Base-by-base conservation (phyloP, 2,888 invertebrate species). In the Ctenicera cuprea region DNA sequence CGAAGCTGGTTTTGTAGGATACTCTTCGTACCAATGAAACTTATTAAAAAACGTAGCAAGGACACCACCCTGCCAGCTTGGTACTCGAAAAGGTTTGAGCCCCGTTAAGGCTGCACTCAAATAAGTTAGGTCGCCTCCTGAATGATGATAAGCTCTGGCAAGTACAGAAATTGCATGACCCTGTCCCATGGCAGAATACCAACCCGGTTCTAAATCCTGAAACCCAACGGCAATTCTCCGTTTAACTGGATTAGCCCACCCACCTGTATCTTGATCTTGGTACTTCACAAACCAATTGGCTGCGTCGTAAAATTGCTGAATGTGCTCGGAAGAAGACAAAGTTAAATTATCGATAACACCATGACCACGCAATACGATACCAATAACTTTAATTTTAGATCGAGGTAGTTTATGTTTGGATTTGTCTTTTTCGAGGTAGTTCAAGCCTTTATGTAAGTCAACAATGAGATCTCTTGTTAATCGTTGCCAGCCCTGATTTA, bases 111-210 rank as follows among this genome's bases (percentile, higher is more conserved):
- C 98, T 0, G 97, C 93, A 68, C 92, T 90, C 77, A 98, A 89
- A 87, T 97, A 99, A 54, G 89, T 86, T 71, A 89, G 88, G 83
- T 94, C 92, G 0, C 94, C 94, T 52, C 91, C 91, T 26, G 96
- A 96, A 85, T 93, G 93, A 87, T 94, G 90, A 88, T 94, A 97
- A 0, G 98, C 98, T 79, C 99, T 90, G 0, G 96, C 92, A 64
- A 99, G 89, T n/a, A 99, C 91, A 0, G 98, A 98, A 80, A 99
- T 94, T 22, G 94, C 96, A 87, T 99, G 99, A 0, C 99, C 99
- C 86, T 99, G 99, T 1, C 97, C 97, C 99, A 99, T 99, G 0
- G 98, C 97, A 0, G 98, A 98, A 86, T 97, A 94, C 94, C 94
- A 87, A 50, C 86, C 86, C 68, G 79, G 79, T 74, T 81, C 79